Evolutionary conservation across 2,797 vertebrate species (phyloP).

Genomic region (Neosalanx taihuensis): DNA sequence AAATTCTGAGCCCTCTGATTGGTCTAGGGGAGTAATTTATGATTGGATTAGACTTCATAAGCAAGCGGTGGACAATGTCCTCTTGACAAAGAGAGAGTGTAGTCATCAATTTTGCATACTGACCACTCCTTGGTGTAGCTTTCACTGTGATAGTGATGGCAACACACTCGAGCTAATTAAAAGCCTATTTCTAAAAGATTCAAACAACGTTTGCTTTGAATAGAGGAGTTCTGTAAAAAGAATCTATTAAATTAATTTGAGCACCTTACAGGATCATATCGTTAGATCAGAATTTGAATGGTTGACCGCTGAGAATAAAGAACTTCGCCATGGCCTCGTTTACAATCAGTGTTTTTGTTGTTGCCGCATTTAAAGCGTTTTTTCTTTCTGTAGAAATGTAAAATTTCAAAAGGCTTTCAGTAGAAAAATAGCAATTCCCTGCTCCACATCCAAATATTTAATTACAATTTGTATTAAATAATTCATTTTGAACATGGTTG

Average conservation of each 20-base stretch:
- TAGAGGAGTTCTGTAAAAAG: constrained; percentile 74
- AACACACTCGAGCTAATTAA: constrained; percentile 78
- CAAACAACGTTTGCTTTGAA: constrained; percentile 76
- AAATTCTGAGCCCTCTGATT: constrained; percentile 73
- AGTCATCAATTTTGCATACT: constrained; percentile 77
- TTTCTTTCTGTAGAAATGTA: not conserved
- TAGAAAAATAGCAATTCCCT: not conserved
- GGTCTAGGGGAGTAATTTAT: constrained; percentile 79
- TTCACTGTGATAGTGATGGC: constrained; percentile 48
- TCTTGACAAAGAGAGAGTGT: constrained; percentile 71
- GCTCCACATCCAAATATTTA: too few species aligned
- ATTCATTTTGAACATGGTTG: not conserved
- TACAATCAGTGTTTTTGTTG: not conserved
- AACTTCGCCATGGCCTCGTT: not conserved
- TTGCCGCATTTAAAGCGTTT: not conserved
- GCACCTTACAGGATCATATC: constrained; percentile 46
- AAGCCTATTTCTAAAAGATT: constrained; percentile 80
- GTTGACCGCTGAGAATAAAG: not conserved
- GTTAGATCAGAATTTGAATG: not conserved
- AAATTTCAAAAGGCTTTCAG: not conserved
- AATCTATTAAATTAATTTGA: constrained; percentile 81
- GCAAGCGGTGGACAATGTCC: constrained; percentile 74
- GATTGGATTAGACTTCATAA: constrained; percentile 86
- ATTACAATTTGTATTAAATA: not conserved
- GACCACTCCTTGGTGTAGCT: constrained; percentile 75